Evolutionary conservation across 1,140 invertebrate genomes (phyloP).

Genomic region (Zaprionus africanus): DNA sequence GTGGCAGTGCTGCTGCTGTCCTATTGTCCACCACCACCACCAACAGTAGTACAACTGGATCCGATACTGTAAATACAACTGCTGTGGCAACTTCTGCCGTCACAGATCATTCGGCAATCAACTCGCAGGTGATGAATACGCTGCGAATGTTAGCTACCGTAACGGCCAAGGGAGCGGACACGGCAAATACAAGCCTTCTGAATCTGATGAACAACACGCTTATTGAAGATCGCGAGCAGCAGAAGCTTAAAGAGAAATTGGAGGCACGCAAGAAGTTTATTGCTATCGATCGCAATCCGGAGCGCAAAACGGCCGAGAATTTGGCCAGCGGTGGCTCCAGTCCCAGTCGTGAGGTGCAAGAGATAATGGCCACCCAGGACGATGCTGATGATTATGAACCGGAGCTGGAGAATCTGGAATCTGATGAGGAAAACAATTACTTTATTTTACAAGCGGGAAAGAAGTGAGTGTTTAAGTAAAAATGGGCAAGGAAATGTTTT

Average conservation of each 20-base stretch:
- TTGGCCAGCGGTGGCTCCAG: constrained; percentile 89
- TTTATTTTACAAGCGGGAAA: constrained; percentile 48
- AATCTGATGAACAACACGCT: constrained; percentile 80
- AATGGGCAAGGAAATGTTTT: no score
- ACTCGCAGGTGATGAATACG: constrained; percentile 78
- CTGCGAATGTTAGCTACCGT: constrained; percentile 80
- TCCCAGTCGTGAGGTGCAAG: constrained; percentile 93
- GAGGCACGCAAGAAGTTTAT: constrained; percentile 76
- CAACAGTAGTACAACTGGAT: constrained; percentile 24
- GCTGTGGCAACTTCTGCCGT: background rate
- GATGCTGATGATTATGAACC: constrained; percentile 67
- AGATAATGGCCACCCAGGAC: constrained; percentile 89
- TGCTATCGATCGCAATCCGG: constrained; percentile 74
- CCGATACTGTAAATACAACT: constrained; percentile 27
- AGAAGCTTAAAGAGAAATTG: constrained; percentile 73
- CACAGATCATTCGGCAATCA: constrained; percentile 52
- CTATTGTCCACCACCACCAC: constrained; percentile 43
- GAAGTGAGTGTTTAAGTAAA: constrained; percentile 17
- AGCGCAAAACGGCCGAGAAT: constrained; percentile 68
- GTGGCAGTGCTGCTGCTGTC: constrained; percentile 67
- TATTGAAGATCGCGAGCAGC: constrained; percentile 79
- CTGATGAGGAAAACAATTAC: constrained; percentile 59
- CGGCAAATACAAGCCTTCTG: constrained; percentile 66
- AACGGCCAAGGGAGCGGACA: constrained; percentile 53
- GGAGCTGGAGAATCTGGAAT: constrained; percentile 64